Percentiles rank a stretch among this genome's conserved stretches.
These are phyloP conservation scores for Lagopus leucura DNA, from an alignment of 2,113 vertebrate species.

Conservation along the genomic window DNA sequence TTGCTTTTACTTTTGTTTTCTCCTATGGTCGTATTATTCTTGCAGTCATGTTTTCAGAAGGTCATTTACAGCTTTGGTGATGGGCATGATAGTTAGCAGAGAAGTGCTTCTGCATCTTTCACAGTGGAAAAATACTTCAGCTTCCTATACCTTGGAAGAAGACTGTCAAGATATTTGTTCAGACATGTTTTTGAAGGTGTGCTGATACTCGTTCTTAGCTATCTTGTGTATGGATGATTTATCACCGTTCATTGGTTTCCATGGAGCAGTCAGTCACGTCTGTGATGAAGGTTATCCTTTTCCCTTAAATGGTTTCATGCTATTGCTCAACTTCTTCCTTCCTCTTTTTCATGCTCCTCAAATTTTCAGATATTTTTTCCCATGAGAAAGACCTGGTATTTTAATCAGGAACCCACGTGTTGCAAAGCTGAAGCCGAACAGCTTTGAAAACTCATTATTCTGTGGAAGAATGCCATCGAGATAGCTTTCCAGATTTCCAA, in stretches of 20 bases:
- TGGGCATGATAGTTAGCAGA: background rate
- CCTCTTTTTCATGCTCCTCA: background rate
- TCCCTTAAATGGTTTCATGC: background rate
- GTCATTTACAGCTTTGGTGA: background rate
- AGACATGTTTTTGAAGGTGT: conserved; percentile 17
- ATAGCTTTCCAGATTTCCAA: background rate
- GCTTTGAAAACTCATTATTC: background rate
- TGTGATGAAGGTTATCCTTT: background rate
- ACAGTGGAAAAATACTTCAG: background rate
- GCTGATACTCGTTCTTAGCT: background rate
- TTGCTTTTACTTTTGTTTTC: background rate
- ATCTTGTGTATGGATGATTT: background rate
- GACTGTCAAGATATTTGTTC: background rate
- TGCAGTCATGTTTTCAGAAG: background rate
- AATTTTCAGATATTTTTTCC: background rate
- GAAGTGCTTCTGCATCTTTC: background rate
- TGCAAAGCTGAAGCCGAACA: background rate
- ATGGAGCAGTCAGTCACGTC: background rate
- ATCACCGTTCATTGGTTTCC: background rate
- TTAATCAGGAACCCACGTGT: background rate
- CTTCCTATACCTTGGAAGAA: background rate
- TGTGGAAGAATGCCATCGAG: background rate
- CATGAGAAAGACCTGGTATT: background rate
- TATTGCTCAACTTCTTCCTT: background rate
- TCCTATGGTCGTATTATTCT: background rate